Evolutionary conservation across 1,140 invertebrate genomes (phyloP), one percentile per base, ranked within the genome.

Genomic region (Gryllus bimaculatus): DNA sequence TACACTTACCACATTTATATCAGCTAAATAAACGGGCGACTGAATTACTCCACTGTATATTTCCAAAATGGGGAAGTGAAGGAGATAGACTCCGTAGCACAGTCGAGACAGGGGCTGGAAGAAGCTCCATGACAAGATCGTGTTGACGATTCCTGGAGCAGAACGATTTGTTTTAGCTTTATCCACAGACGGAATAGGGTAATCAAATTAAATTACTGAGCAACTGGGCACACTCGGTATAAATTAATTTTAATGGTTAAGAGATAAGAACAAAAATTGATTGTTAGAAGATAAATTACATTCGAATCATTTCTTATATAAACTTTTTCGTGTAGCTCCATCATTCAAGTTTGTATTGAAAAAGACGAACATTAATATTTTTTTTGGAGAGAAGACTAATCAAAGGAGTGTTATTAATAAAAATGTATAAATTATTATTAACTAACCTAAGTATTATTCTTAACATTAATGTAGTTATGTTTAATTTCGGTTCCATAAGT

Each of bases 31-130:
- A 75, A 84, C 84, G 0, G 87, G 85, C 79, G 84, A 87, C 80
- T 87, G 85, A 15, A 86, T 84, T 75, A 86, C 84, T 54, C 84
- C 87, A 1, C 88, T 85, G 20, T 86, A 84, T 15, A 88, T 84
- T 0, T 86, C 81, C 76, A 89, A 88, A 48, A 89, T 83, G 8
- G 85, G 74, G 78, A 87, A 84, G 80, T 92, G 91, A 21, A 86
- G 85, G 39, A 95, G 85, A 83, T 94, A 95, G 7, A 90, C 89
- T 73, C 90, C 89, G 83, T 93, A 95, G 0, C 90, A 89, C 26
- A 95, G 85, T 81, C 92, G 89, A 79, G 92, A 90, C 7, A 95
- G 85, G 3, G 92, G 91, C 39, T 91, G 86, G 86, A 92, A 92
- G 0, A 88, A 87, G 26, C 85, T 87, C 92, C 92, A 94, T 3